These are phyloP conservation scores for Rhamphomyia laevipes DNA, from an alignment of 2,888 invertebrate genomes.

Conservation along the genomic window DNA sequence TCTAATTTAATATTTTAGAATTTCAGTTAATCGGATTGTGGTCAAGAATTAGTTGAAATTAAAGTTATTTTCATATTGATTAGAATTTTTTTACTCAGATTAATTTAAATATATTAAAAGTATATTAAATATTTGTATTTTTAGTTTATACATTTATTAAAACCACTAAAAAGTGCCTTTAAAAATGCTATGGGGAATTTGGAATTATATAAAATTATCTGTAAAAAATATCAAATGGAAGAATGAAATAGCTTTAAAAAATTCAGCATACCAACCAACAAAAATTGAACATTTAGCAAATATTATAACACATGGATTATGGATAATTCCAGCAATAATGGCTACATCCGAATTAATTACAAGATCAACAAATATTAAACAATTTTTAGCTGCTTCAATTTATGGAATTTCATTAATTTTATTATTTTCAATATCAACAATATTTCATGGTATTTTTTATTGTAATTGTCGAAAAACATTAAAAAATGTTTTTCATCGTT, in stretches of 20 bases:
- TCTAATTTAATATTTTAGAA: no score
- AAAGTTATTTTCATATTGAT: no score
- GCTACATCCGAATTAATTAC: slow-evolving; percentile 63
- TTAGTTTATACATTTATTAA: no score
- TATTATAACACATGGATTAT: slow-evolving; percentile 81
- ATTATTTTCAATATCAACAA: slow-evolving; percentile 78
- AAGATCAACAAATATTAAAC: slow-evolving; percentile 59
- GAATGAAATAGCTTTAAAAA: slow-evolving; percentile 60
- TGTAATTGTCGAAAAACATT: slow-evolving; percentile 40
- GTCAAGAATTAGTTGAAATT: no score
- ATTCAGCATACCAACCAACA: slow-evolving; percentile 78
- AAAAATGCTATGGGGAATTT: no score
- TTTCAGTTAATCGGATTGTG: no score
- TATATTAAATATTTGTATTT: no score
- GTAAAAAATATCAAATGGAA: slow-evolving; percentile 45
- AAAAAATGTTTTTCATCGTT: slow-evolving; percentile 81
- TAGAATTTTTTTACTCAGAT: no score
- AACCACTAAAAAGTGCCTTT: no score
- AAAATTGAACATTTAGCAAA: slow-evolving; percentile 81
- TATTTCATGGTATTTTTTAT: slow-evolving; percentile 72
- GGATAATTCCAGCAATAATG: slow-evolving; percentile 74
- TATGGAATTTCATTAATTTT: slow-evolving; percentile 78
- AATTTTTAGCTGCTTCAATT: slow-evolving; percentile 68
- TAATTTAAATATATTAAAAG: no score
- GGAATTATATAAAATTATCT: no score